Conservation (phyloP, 1,140 invertebrate genomes). For the Mycetomoellerius zeteki region DNA sequence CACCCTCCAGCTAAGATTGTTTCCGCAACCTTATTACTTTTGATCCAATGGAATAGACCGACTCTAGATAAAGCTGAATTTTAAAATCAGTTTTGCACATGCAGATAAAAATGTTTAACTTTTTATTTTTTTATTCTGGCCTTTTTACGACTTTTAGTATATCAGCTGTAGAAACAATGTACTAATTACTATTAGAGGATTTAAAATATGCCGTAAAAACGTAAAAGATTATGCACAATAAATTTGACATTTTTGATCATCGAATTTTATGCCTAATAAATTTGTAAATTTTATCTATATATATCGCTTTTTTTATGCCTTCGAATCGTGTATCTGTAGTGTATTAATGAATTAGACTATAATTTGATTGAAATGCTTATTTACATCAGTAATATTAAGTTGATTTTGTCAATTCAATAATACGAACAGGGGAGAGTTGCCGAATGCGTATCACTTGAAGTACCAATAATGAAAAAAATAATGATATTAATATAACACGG, state of each 20-base stretch:
- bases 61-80: conserved; percentile 40
- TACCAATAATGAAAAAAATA: no score
- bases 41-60: conserved; percentile 62
- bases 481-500: no score
- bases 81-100: conserved; percentile 16
- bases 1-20: conserved; percentile 53
- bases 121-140: background rate
- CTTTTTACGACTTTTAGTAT: background rate
- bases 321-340: background rate
- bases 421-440: no score
- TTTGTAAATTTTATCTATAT: background rate
- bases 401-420: no score
- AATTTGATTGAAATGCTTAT: background rate
- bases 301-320: background rate
- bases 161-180: background rate
- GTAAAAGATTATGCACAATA: background rate
- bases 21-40: conserved; percentile 68
- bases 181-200: background rate
- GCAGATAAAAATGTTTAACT: background rate
- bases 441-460: no score
- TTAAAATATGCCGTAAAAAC: background rate
- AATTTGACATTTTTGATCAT: background rate
- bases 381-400: no score
- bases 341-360: background rate
- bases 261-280: background rate